These are phyloP conservation scores for Lycodopsis pacificus DNA, from an alignment of 2,797 vertebrate genomes.

Conservation along the genomic window DNA sequence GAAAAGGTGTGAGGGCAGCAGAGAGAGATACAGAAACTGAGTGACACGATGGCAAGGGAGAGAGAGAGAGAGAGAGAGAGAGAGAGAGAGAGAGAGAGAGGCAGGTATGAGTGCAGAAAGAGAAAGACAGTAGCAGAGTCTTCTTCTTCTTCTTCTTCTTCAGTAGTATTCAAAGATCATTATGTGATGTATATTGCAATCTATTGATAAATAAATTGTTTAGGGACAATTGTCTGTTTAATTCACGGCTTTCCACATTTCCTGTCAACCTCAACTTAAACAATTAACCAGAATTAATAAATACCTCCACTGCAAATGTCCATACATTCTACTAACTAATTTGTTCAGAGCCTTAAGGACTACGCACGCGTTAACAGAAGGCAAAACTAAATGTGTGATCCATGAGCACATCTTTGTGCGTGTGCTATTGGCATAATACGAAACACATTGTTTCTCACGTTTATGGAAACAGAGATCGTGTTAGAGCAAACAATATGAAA, in stretches of 20 bases:
- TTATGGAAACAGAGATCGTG: background rate
- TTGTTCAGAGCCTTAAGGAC: background rate
- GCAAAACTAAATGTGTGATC: background rate
- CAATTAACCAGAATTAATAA: background rate
- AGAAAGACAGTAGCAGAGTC: background rate
- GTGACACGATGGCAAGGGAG: conserved; percentile 18
- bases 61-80: conserved; percentile 18
- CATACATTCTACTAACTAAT: too few relatives aligned
- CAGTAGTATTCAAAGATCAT: background rate
- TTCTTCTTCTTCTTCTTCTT: background rate
- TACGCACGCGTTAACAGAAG: background rate
- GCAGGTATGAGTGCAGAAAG: background rate
- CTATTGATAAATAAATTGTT: background rate
- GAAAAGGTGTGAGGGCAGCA: conserved; percentile 31
- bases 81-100: conserved; percentile 11
- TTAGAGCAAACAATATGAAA: background rate
- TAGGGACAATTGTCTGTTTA: too few relatives aligned
- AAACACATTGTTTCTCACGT: background rate
- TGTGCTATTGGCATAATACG: background rate
- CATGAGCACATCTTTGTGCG: background rate
- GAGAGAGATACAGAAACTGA: conserved; percentile 5
- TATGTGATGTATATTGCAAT: background rate
- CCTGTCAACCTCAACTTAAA: background rate
- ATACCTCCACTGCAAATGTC: background rate
- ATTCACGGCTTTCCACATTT: background rate